phyloP scores from a whole-genome alignment of 1,140 invertebrate genomes.

The Drosophila melanogaster region DNA sequence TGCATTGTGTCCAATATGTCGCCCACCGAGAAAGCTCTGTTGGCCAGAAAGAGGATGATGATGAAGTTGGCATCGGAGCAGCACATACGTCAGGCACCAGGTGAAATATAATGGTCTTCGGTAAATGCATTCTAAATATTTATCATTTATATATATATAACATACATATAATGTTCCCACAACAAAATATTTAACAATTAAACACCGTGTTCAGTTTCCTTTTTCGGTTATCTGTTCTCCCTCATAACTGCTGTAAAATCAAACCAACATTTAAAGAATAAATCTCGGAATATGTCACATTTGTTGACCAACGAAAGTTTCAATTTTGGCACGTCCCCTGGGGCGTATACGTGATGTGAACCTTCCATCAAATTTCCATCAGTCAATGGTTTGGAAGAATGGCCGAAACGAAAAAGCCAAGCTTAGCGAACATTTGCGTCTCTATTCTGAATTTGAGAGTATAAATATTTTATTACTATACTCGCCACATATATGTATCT shows the following conservation, averaged over 20 bases:
- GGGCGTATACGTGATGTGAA: slow-evolving; percentile 50
- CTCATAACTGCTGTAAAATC: slow-evolving; percentile 9
- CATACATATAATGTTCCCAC: too few species aligned
- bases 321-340: slow-evolving; percentile 41
- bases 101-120: too few species aligned
- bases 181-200: background rate
- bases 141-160: too few species aligned
- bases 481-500: slow-evolving; percentile 49
- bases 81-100: too few species aligned
- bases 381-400: slow-evolving; percentile 39
- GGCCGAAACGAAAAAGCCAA: slow-evolving; percentile 12
- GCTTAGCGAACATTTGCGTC: slow-evolving; percentile 11
- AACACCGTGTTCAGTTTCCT: background rate
- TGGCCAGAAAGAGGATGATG: background rate
- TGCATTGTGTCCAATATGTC: background rate
- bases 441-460: slow-evolving; percentile 10
- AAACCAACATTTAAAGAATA: slow-evolving; percentile 32
- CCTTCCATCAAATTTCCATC: slow-evolving; percentile 59
- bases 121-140: too few species aligned
- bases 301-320: slow-evolving; percentile 44
- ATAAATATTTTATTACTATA: slow-evolving; percentile 50
- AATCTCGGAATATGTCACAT: slow-evolving; percentile 41
- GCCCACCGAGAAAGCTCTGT: background rate
- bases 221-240: background rate
- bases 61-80: background rate